These are phyloP conservation scores for Synanthedon formicaeformis DNA, from an alignment of 2,888 invertebrate genomes.

Conservation along the genomic window DNA sequence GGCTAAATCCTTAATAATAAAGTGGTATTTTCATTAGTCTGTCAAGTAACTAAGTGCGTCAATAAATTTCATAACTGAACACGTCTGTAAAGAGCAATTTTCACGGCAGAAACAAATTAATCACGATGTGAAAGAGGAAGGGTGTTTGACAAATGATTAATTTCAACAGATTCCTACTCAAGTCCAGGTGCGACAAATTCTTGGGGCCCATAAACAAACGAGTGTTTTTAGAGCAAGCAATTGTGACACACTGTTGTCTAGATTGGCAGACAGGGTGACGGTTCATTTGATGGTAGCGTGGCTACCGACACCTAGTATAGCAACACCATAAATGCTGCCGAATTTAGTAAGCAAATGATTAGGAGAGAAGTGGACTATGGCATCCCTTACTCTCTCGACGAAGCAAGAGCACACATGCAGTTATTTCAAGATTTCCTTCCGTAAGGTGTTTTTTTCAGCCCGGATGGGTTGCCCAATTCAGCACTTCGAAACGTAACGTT, in stretches of 20 bases:
- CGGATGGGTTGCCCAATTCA: too few relatives aligned
- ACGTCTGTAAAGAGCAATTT: slow-evolving; percentile 16
- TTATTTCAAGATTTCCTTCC: too few relatives aligned
- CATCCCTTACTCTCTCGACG: too few relatives aligned
- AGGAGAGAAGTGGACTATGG: too few relatives aligned
- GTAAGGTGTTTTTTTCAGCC: too few relatives aligned
- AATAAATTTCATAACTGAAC: slow-evolving; percentile 8
- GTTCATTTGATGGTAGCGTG: too few relatives aligned
- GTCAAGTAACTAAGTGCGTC: neutral
- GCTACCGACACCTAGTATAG: too few relatives aligned
- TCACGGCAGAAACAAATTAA: slow-evolving; percentile 31
- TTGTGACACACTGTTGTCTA: neutral
- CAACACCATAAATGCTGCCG: too few relatives aligned
- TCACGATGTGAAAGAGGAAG: slow-evolving; percentile 16
- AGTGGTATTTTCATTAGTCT: neutral
- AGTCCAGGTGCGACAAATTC: slow-evolving; percentile 29
- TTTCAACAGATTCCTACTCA: slow-evolving; percentile 25
- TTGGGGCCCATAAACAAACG: slow-evolving; percentile 28
- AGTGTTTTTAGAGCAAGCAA: slow-evolving; percentile 11
- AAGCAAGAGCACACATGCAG: too few relatives aligned
- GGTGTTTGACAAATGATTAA: slow-evolving; percentile 43
- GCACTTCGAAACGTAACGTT: too few relatives aligned
- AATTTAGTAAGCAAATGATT: too few relatives aligned
- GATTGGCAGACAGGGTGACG: too few relatives aligned
- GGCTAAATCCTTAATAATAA: neutral